Percentiles rank a stretch among this genome's conserved stretches.
Conservation (phyloP, 2,113 vertebrate species). For the Nannospalax galili region DNA sequence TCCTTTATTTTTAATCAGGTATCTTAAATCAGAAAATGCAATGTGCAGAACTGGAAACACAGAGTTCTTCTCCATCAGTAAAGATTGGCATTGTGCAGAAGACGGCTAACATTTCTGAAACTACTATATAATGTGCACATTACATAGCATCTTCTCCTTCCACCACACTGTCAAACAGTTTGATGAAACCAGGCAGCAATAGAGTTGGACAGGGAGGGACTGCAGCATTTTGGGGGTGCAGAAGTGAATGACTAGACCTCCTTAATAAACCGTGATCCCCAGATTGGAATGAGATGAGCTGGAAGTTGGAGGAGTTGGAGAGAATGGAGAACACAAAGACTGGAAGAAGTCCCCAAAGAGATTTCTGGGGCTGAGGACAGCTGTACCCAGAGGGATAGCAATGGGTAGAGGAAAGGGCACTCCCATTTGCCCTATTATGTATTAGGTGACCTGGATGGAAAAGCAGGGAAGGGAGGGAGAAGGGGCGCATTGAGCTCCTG, state of each 20-base stretch:
- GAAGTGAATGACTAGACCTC: background rate
- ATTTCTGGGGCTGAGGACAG: background rate
- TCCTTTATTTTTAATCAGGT: constrained; percentile 15
- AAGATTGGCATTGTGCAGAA: background rate
- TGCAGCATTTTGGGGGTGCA: background rate
- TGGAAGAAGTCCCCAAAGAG: background rate
- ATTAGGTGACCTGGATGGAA: no score
- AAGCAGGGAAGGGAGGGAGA: accelerated
- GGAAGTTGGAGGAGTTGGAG: background rate
- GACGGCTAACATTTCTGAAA: background rate
- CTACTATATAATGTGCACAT: background rate
- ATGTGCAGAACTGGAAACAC: background rate
- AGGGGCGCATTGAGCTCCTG: background rate
- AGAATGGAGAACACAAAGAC: background rate
- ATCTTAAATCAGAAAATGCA: constrained; percentile 55
- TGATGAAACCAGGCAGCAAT: background rate
- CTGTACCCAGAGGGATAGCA: background rate
- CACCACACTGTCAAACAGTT: background rate
- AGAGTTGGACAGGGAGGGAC: background rate
- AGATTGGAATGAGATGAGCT: background rate
- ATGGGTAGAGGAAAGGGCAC: no score
- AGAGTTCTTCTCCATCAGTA: background rate
- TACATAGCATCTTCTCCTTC: background rate
- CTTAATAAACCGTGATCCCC: background rate
- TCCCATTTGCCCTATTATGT: background rate